Evolutionary conservation across 2,113 vertebrate genomes (phyloP).

Genomic region (Ellobius talpinus): DNA sequence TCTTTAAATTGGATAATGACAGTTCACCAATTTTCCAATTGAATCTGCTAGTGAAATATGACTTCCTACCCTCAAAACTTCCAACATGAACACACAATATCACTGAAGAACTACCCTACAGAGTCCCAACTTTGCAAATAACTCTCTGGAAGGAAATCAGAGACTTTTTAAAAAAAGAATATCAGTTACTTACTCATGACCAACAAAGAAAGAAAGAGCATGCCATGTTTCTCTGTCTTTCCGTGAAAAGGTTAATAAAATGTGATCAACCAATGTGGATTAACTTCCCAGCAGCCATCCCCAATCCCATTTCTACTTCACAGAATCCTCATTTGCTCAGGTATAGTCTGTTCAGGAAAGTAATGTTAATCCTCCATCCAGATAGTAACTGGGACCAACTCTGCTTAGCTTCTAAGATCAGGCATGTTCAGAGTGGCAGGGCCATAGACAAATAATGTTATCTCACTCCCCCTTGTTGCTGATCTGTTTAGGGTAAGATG

Average conservation of each 20-base stretch:
- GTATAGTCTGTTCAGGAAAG: slow-evolving; percentile 16
- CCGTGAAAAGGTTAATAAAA: slow-evolving; percentile 22
- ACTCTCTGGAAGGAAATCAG: slow-evolving; percentile 42
- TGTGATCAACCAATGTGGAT: background rate
- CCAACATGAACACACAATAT: slow-evolving; percentile 21
- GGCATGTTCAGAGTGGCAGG: background rate
- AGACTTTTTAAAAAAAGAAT: background rate
- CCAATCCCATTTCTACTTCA: background rate
- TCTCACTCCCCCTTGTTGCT: background rate
- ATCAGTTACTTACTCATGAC: background rate
- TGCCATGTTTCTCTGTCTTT: background rate
- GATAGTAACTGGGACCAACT: background rate
- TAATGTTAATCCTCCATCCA: background rate
- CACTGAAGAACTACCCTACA: background rate
- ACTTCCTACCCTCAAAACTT: slow-evolving; percentile 60
- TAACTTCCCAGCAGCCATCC: background rate
- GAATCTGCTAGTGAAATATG: slow-evolving; percentile 63
- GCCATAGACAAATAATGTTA: background rate
- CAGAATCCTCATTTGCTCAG: background rate
- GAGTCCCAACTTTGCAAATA: slow-evolving; percentile 33
- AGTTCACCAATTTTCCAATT: slow-evolving; percentile 65
- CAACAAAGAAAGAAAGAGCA: slow-evolving; percentile 27
- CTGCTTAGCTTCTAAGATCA: background rate
- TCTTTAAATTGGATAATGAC: slow-evolving; percentile 61
- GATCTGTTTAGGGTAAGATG: slow-evolving; percentile 32